Evolutionary conservation across 1,140 invertebrate genomes (phyloP).

Genomic region (Rhyacophila brunnea): DNA sequence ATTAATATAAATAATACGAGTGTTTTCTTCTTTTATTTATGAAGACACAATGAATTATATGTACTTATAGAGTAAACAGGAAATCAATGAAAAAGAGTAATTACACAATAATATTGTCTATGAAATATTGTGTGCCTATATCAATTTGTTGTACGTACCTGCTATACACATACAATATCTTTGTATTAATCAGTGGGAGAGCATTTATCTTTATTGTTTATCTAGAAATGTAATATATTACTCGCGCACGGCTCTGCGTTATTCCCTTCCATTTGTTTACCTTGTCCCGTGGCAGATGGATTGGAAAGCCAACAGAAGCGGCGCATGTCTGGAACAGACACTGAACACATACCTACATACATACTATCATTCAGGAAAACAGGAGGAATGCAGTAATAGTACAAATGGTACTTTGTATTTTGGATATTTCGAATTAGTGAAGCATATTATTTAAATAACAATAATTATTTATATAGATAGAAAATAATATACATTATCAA

Average conservation of each 20-base stretch:
- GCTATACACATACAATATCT: not conserved
- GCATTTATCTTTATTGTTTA: slow-evolving; percentile 31
- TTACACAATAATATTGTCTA: too few species aligned
- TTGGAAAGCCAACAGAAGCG: slow-evolving; percentile 33
- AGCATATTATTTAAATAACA: too few species aligned
- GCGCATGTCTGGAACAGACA: slow-evolving; percentile 14
- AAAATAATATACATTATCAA: too few species aligned
- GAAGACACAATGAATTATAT: too few species aligned
- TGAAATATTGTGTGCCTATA: too few species aligned
- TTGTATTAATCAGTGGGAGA: slow-evolving; percentile 29
- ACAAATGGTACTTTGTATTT: not conserved
- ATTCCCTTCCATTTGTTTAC: slow-evolving; percentile 29
- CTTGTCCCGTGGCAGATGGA: slow-evolving; percentile 34
- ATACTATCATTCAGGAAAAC: not conserved
- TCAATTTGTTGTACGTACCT: too few species aligned
- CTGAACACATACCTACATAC: not conserved
- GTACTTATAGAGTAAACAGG: too few species aligned
- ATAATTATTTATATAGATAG: too few species aligned
- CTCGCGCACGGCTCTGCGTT: slow-evolving; percentile 15
- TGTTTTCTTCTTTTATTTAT: too few species aligned
- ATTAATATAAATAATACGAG: too few species aligned
- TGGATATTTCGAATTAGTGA: too few species aligned
- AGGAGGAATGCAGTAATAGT: not conserved
- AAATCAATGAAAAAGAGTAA: too few species aligned
- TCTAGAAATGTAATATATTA: slow-evolving; percentile 15